Evolutionary conservation across 1,140 invertebrate genomes (phyloP).

Genomic region (Eubasilissa regina): DNA sequence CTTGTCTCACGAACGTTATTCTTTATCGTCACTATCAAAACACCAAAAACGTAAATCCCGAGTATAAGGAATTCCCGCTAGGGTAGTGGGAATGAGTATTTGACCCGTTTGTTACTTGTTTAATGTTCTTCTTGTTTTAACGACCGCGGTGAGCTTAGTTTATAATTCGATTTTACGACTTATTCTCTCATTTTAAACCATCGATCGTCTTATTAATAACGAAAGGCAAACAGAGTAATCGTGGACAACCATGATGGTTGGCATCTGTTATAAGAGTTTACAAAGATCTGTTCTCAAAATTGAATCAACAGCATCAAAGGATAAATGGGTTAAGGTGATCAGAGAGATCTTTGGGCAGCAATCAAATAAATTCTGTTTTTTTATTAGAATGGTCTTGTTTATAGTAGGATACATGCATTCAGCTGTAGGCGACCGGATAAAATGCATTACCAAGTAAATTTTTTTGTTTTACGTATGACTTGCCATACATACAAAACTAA

Average conservation of each 20-base stretch:
- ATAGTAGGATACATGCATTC: neutral
- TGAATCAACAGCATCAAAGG: slow-evolving; percentile 26
- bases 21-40: slow-evolving; percentile 1
- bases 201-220: slow-evolving; percentile 39
- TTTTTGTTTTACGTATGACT: too few relatives aligned
- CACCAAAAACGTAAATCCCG: neutral
- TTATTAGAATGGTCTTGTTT: neutral
- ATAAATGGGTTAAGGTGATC: neutral
- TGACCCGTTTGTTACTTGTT: slow-evolving; percentile 21
- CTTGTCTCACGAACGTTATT: slow-evolving; percentile 2
- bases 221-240: slow-evolving; percentile 4
- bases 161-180: slow-evolving; percentile 46
- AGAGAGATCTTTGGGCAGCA: slow-evolving; percentile 12
- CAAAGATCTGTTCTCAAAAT: slow-evolving; percentile 10
- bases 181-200: slow-evolving; percentile 34
- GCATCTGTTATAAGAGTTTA: slow-evolving; percentile 19
- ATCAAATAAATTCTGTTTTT: neutral
- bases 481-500: too few relatives aligned
- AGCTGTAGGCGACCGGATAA: neutral
- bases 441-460: neutral
- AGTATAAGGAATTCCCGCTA: neutral
- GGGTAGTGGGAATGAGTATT: slow-evolving; percentile 6
- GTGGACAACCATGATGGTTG: slow-evolving; percentile 13
- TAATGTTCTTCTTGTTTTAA: slow-evolving; percentile 34
- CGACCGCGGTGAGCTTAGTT: slow-evolving; percentile 35